These are phyloP conservation scores for Nephrotoma appendiculata DNA, from an alignment of 2,888 invertebrate species.

Conservation along the genomic window DNA sequence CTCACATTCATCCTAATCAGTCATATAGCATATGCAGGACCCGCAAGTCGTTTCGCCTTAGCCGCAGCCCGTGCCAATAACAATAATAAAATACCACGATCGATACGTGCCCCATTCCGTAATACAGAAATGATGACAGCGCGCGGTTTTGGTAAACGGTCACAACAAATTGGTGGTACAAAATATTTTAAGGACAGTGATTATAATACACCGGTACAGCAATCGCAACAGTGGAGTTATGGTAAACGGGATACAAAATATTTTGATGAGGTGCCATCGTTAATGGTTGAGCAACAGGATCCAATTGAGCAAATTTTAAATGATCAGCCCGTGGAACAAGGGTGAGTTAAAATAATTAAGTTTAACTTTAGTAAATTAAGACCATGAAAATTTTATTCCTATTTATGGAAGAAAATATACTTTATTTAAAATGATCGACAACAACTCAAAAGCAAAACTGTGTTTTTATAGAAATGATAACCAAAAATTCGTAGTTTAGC, in stretches of 20 bases:
- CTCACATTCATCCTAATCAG: background rate
- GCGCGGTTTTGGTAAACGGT: constrained; percentile 21
- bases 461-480: too few relatives aligned
- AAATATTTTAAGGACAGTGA: constrained; percentile 1
- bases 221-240: constrained; percentile 7
- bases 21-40: constrained; percentile 12
- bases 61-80: constrained; percentile 9
- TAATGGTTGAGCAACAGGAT: background rate
- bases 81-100: constrained; percentile 15
- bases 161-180: constrained; percentile 7
- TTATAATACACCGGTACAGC: background rate
- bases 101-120: constrained; percentile 18
- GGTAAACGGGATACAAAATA: constrained; percentile 10
- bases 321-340: constrained; percentile 8
- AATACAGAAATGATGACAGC: constrained; percentile 20
- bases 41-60: constrained; percentile 13
- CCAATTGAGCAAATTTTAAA: constrained; percentile 8
- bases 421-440: too few relatives aligned
- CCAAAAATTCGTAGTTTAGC: too few relatives aligned
- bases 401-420: too few relatives aligned
- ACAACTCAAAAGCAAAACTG: too few relatives aligned
- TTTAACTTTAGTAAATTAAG: too few relatives aligned
- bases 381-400: too few relatives aligned
- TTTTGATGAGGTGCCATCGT: background rate
- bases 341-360: background rate